phyloP scores from a whole-genome alignment of 1,140 invertebrate species.

The Goniozus legneri region DNA sequence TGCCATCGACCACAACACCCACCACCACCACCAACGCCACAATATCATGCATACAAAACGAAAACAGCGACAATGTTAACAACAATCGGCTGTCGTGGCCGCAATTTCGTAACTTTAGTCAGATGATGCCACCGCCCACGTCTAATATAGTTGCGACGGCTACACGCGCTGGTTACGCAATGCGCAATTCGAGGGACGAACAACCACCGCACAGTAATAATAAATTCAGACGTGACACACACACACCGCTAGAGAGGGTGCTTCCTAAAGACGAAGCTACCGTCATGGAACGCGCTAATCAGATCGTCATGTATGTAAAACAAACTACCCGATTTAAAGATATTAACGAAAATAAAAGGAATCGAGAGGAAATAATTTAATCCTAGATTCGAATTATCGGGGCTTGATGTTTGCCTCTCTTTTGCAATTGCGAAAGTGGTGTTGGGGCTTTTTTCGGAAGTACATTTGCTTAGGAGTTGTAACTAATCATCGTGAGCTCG shows the following conservation, averaged over 20 bases:
- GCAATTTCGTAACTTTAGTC: constrained; percentile 54
- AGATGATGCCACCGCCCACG: constrained; percentile 46
- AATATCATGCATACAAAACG: constrained; percentile 45
- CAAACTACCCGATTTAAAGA: no score
- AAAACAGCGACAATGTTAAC: constrained; percentile 54
- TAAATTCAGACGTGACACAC: constrained; percentile 50
- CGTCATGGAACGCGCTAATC: constrained; percentile 77
- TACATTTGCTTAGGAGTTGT: not conserved
- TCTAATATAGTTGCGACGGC: constrained; percentile 40
- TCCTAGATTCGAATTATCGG: no score
- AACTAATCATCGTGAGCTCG: not conserved
- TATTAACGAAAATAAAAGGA: no score
- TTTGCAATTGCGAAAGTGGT: not conserved
- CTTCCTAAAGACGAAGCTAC: constrained; percentile 70
- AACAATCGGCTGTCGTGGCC: constrained; percentile 54
- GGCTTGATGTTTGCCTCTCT: no score
- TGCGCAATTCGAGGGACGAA: constrained; percentile 44
- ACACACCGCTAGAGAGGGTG: constrained; percentile 56
- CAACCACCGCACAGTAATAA: constrained; percentile 50
- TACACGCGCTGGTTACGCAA: constrained; percentile 33
- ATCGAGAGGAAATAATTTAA: no score
- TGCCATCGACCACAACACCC: constrained; percentile 28
- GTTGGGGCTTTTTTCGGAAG: not conserved
- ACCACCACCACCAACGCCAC: constrained; percentile 36
- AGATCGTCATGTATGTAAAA: constrained; percentile 78